A percentile compares a stretch with the other conserved stretches of the same genome.
Conservation (phyloP, 2,113 vertebrate genomes). For the Chauna torquata region DNA sequence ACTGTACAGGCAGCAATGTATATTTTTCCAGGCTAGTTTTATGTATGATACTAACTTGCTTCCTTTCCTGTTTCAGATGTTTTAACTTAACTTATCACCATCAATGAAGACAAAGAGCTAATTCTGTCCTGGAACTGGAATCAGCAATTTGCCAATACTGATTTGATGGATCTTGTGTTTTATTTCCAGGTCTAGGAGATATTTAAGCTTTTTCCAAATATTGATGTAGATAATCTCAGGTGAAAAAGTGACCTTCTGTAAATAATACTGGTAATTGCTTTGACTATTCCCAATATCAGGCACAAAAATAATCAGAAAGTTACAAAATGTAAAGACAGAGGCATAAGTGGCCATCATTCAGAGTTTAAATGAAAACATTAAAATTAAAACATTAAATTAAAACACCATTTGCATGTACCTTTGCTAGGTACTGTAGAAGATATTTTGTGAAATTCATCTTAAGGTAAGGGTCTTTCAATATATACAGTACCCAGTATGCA, state of each 20-base stretch:
- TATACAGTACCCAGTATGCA: background rate
- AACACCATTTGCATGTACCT: background rate
- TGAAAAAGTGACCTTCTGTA: background rate
- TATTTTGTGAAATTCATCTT: background rate
- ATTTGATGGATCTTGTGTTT: background rate
- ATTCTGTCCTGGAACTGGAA: background rate
- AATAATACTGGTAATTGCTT: background rate
- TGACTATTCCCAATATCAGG: background rate
- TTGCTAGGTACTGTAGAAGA: background rate
- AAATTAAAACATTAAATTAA: no score
- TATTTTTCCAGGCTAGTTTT: background rate
- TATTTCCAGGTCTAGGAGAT: background rate
- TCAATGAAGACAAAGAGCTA: background rate
- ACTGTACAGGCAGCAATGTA: background rate
- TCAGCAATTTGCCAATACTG: background rate
- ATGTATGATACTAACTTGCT: background rate
- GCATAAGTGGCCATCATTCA: background rate
- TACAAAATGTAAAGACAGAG: background rate
- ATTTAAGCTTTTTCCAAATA: background rate
- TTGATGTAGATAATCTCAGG: background rate
- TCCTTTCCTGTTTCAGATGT: background rate
- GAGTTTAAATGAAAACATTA: background rate
- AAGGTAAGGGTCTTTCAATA: background rate
- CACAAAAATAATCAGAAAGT: background rate
- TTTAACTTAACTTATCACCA: background rate